Evolutionary conservation across 2,888 invertebrate genomes (phyloP), one percentile per base, ranked within the genome.

Genomic region (Perizoma flavofasciatum): DNA sequence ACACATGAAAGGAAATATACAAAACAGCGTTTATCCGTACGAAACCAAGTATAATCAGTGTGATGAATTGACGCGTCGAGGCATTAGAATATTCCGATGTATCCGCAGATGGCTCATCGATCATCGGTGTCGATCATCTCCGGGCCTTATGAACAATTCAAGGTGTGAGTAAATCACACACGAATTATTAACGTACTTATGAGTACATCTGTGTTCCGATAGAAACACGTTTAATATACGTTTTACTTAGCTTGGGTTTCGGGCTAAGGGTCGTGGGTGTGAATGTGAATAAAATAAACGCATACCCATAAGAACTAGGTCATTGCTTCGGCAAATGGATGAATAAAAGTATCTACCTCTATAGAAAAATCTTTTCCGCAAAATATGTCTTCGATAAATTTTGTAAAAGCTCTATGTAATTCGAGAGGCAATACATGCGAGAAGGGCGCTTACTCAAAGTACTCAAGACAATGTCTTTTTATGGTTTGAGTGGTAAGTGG

Each of bases 91-190:
- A 80, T 79, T 75, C 74, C 67, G 65, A 59, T 70, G 70, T 67
- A 70, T 67, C 72, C 78, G 75, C 79, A 75, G 74, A 72, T 75
- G 79, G 67, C 72, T 76, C 79, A 86, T 87, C 83, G 73, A 86
- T 87, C 86, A 87, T 68, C 69, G 61, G 72, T 75, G 81, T 78
- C 83, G 77, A 81, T 81, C 40, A 76, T 71, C 61, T 54, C 60
- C 56, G 40, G 65, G 71, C 66, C 68, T 72, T 73, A 73, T 73
- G 69, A 77, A 80, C 77, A 74, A 73, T 78, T 63, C 67, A 55
- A 57, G 63, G 59, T 66, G 48, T 57, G 57, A 63, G 55, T 66
- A 59, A 63, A 57, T 58, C 48, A 35, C 40, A 52, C 33, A n/a
- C 35, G 50, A 50, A 22, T 6, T 32, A 3, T 46, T 11, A 6